These are phyloP conservation scores for Drosophila rhopaloa DNA, from an alignment of 1,140 invertebrate genomes.

Conservation along the genomic window DNA sequence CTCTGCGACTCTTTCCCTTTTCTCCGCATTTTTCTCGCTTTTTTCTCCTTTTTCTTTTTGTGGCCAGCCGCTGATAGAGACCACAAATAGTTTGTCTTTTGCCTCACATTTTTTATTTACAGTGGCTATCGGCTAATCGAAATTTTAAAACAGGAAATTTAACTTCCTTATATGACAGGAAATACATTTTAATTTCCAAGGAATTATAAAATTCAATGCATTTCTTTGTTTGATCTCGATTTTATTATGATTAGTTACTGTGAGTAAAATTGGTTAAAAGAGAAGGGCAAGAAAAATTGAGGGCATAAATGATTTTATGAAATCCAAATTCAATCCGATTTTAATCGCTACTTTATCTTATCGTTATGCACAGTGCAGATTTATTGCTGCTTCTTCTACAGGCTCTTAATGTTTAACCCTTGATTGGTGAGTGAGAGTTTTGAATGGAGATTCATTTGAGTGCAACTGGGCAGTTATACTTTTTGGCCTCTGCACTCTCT, in stretches of 20 bases:
- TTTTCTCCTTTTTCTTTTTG: constrained; percentile 18
- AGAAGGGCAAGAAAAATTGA: too few relatives aligned
- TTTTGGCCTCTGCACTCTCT: constrained; percentile 34
- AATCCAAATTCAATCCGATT: too few relatives aligned
- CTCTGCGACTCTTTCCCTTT: constrained; percentile 18
- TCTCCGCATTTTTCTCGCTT: constrained; percentile 3
- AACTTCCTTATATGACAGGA: background rate
- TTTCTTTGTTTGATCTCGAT: background rate
- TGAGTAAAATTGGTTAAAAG: too few relatives aligned
- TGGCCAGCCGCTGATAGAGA: constrained; percentile 35
- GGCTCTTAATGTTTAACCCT: constrained; percentile 18
- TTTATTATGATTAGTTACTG: background rate
- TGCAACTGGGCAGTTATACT: constrained; percentile 71
- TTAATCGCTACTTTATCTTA: background rate
- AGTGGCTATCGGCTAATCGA: background rate
- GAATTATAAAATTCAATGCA: background rate
- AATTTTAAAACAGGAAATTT: background rate
- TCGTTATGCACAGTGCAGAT: constrained; percentile 1
- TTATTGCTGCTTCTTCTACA: background rate
- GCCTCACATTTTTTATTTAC: constrained; percentile 10
- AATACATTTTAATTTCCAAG: background rate
- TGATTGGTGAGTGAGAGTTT: constrained; percentile 28
- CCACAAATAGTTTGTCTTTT: constrained; percentile 43
- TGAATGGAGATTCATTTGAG: constrained; percentile 57
- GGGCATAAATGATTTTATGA: too few relatives aligned